Evolutionary conservation across 2,888 invertebrate species (phyloP), one percentile per base, ranked within the genome.

Genomic region (Chaetogeoica ovagalla): DNA sequence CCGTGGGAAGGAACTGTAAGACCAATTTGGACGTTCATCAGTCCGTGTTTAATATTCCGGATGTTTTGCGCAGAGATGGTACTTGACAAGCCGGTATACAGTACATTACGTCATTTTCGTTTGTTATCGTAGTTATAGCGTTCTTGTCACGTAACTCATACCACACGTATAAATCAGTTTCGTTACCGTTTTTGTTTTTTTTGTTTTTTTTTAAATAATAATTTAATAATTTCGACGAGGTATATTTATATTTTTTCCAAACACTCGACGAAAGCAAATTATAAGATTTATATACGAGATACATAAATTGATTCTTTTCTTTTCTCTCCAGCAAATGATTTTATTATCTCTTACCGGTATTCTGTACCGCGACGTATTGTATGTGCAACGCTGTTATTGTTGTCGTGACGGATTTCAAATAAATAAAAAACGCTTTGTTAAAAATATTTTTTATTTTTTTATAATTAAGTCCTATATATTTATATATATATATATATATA

Each of bases 1-100:
- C 70, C n/a, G 15, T 71, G 63, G 79, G 79, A 79, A 79, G 39
- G 63, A 63, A 70, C 62, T 57, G 71, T 71, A 57, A 0, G 39
- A 65, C 23, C 37, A 65, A 71, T 71, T 79, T 55, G 21, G 62
- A 71, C 43, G 21, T 55, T 57, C 79, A 79, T 63, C 79, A 63
- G 63, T 63, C 43, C 43, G 63, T 79, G 43, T 43, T 63, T 23
- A 63, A 79, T 57, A 43, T 79, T 43, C 71, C 71, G 65, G 79
- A 79, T 71, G 79, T 71, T 55, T 65, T 79, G 57, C 23, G 11
- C 15, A 79, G 23, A 55, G 23, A 71, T 15, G 62, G 52, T 21
- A 69, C 13, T 21, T 63, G 70, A 79, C 55, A 19, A 30, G 68
- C 39, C 43, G 39, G 23, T 30, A 30, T 30, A n/a, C 30, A 60